These are phyloP conservation scores for Synanthedon myopaeformis DNA, from an alignment of 2,888 invertebrate genomes.

Conservation along the genomic window DNA sequence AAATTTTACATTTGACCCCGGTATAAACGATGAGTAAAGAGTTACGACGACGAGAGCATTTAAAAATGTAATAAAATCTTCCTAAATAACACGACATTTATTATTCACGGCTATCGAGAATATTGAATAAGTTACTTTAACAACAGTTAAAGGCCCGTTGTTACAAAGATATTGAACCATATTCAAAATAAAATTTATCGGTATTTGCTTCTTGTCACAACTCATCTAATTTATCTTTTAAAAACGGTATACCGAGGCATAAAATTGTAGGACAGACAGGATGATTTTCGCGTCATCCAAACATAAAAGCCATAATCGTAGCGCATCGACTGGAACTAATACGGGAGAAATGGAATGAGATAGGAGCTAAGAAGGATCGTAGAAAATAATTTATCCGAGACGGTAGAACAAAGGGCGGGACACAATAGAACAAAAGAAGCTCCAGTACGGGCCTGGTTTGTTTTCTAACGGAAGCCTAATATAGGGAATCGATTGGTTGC, in stretches of 20 bases:
- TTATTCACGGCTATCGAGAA: slow-evolving; percentile 10
- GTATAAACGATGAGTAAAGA: slow-evolving; percentile 23
- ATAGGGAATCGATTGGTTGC: slow-evolving; percentile 59
- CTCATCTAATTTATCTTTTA: background rate
- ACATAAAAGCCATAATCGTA: slow-evolving; percentile 67
- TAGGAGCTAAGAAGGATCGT: slow-evolving; percentile 60
- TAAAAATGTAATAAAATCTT: slow-evolving; percentile 20
- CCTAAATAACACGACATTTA: slow-evolving; percentile 17
- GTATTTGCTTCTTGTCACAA: background rate
- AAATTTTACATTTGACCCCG: slow-evolving; percentile 28
- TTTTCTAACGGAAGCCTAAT: slow-evolving; percentile 60
- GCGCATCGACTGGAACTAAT: slow-evolving; percentile 68
- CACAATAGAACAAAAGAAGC: slow-evolving; percentile 63
- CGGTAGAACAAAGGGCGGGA: slow-evolving; percentile 59
- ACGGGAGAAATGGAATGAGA: slow-evolving; percentile 66
- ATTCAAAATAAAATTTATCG: too few relatives aligned
- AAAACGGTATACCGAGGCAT: slow-evolving; percentile 52
- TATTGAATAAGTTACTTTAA: slow-evolving; percentile 11
- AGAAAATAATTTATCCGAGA: slow-evolving; percentile 67
- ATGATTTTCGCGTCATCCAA: slow-evolving; percentile 67
- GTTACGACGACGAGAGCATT: slow-evolving; percentile 20
- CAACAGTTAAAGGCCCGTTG: too few relatives aligned
- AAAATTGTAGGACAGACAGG: slow-evolving; percentile 58
- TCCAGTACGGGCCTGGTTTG: slow-evolving; percentile 49
- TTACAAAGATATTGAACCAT: too few relatives aligned